phyloP scores from a whole-genome alignment of 2,797 vertebrate species.

The Trachurus trachurus region DNA sequence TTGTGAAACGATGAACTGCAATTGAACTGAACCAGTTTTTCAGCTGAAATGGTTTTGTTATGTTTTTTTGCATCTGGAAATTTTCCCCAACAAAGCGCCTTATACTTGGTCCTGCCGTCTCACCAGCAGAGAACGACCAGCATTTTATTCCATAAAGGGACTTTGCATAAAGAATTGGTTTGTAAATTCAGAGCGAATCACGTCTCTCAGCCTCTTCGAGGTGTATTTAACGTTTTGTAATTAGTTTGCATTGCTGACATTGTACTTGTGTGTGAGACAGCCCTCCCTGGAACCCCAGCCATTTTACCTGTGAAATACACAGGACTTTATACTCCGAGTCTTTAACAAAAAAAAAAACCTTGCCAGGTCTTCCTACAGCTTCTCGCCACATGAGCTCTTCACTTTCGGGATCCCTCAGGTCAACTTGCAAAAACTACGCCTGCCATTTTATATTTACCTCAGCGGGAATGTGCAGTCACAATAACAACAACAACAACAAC shows the following conservation, averaged over 20 bases:
- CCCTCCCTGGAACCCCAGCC: constrained; percentile 45
- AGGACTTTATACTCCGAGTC: constrained; percentile 41
- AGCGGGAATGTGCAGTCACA: constrained; percentile 68
- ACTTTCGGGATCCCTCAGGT: constrained; percentile 80
- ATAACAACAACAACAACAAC: constrained; percentile 42
- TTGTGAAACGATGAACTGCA: constrained; percentile 13
- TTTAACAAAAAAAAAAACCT: constrained; percentile 35
- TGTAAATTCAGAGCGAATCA: constrained; percentile 42
- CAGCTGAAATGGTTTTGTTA: constrained; percentile 3
- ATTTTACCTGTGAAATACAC: constrained; percentile 59
- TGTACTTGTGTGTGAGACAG: constrained; percentile 33
- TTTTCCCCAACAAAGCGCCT: constrained; percentile 78
- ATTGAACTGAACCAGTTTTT: constrained; percentile 30
- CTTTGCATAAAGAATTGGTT: constrained; percentile 63
- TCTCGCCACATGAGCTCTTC: constrained; percentile 58
- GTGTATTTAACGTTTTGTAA: constrained; percentile 59
- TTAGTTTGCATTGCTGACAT: constrained; percentile 41
- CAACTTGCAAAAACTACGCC: constrained; percentile 74
- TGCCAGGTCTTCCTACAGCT: constrained; percentile 76
- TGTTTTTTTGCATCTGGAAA: constrained; percentile 33
- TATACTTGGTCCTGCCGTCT: constrained; percentile 68
- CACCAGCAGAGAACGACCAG: constrained; percentile 71
- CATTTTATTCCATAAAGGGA: constrained; percentile 45
- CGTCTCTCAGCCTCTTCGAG: constrained; percentile 36
- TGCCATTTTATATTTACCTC: constrained; percentile 80